These are phyloP conservation scores for Zaprionus bogoriensis DNA, from an alignment of 2,888 invertebrate species.

Conservation along the genomic window DNA sequence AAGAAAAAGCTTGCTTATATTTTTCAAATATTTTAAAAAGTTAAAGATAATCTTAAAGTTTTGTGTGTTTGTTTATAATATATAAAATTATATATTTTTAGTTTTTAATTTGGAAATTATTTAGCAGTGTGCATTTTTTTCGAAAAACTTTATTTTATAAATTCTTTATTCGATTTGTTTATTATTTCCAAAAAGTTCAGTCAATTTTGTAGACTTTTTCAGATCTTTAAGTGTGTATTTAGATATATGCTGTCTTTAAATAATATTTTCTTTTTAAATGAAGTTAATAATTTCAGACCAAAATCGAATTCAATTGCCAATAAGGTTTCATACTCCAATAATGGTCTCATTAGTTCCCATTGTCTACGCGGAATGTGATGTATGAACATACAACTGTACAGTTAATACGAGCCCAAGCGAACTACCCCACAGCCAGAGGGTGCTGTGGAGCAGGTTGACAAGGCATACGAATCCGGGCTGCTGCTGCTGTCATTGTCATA, in stretches of 20 bases:
- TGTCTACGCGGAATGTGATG: slow-evolving; percentile 19
- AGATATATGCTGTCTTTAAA: background rate
- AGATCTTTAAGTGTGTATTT: no score
- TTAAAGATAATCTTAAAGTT: no score
- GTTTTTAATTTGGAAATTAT: no score
- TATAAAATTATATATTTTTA: no score
- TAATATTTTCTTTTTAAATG: background rate
- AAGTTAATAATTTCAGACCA: background rate
- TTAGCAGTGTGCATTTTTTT: no score
- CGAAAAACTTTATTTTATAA: background rate
- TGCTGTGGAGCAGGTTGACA: slow-evolving; percentile 1
- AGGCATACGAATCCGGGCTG: background rate
- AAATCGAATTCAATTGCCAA: background rate
- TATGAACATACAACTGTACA: slow-evolving; percentile 19
- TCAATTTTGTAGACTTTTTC: no score
- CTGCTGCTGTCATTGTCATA: slow-evolving; percentile 24
- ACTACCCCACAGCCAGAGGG: background rate
- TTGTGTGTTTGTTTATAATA: no score
- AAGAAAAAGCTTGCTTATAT: no score
- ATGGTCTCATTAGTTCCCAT: slow-evolving; percentile 14
- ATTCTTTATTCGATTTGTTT: background rate
- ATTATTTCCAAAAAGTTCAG: background rate
- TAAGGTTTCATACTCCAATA: background rate
- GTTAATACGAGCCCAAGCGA: background rate
- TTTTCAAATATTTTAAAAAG: no score